phyloP scores from a whole-genome alignment of 2,888 invertebrate genomes.

The Machimus atricapillus region DNA sequence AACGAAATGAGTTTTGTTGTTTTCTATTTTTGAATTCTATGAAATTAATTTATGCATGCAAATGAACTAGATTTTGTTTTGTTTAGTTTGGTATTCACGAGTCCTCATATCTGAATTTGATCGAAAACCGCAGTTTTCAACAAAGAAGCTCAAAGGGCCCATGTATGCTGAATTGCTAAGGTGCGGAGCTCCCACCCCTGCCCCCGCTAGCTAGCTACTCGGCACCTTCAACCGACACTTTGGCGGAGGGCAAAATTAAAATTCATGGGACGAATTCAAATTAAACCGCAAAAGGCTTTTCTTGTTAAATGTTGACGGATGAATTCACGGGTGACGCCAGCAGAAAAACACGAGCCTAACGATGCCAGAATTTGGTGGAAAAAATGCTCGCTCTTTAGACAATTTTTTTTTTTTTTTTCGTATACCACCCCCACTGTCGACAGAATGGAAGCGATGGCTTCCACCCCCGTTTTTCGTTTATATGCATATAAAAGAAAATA shows the following conservation, averaged over 20 bases:
- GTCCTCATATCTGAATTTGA: not conserved
- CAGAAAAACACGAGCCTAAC: not conserved
- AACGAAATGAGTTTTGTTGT: too few species aligned
- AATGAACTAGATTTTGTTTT: too few species aligned
- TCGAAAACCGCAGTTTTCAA: not conserved
- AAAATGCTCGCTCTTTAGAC: not conserved
- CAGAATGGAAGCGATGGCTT: not conserved
- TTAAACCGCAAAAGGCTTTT: not conserved
- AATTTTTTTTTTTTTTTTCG: not conserved
- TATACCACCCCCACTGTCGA: not conserved
- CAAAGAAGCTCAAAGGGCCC: not conserved
- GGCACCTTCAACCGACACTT: not conserved
- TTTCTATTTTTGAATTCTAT: too few species aligned
- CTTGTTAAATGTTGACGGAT: not conserved
- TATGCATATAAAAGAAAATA: not conserved
- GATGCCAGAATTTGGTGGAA: not conserved
- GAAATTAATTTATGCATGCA: too few species aligned
- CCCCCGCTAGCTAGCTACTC: not conserved
- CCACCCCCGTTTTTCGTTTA: not conserved
- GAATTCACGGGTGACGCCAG: not conserved
- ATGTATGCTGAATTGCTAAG: not conserved
- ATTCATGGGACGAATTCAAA: not conserved
- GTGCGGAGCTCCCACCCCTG: not conserved
- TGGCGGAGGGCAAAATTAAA: not conserved
- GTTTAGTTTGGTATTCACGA: not conserved